These are phyloP conservation scores for Tetramorium alpestre DNA, from an alignment of 1,140 invertebrate species.

Conservation along the genomic window DNA sequence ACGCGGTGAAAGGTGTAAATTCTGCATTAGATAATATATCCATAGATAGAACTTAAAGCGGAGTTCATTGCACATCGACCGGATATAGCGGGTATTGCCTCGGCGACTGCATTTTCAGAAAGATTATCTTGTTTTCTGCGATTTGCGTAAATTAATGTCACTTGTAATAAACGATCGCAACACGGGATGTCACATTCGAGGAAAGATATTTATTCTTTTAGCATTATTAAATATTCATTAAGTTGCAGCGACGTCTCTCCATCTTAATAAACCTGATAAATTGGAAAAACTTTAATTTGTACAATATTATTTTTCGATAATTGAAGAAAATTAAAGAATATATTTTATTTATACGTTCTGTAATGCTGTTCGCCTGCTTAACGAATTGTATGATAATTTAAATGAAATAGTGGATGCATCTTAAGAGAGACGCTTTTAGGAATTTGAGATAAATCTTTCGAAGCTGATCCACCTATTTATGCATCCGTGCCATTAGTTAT, in stretches of 20 bases:
- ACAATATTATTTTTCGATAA: background rate
- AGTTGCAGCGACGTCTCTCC: background rate
- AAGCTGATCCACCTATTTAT: constrained; percentile 54
- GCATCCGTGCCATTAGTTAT: constrained; percentile 75
- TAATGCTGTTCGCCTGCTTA: background rate
- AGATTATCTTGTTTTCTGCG: constrained; percentile 25
- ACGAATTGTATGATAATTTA: constrained; percentile 31
- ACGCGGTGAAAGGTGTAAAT: constrained; percentile 56
- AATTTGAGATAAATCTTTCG: background rate
- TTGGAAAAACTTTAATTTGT: background rate
- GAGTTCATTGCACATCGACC: background rate
- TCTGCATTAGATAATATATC: constrained; percentile 17
- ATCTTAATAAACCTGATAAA: background rate
- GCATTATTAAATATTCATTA: background rate
- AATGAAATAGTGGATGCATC: background rate
- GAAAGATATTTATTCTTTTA: background rate
- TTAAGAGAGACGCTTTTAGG: background rate
- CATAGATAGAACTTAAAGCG: constrained; percentile 5
- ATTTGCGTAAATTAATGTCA: constrained; percentile 39
- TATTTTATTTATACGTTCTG: background rate
- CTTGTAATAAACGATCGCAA: constrained; percentile 10
- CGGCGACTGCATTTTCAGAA: constrained; percentile 7
- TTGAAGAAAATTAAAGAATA: background rate
- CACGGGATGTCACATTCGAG: background rate
- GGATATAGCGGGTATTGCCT: background rate